A percentile compares a stretch with the other conserved stretches of the same genome.
phyloP scores from a whole-genome alignment of 2,888 invertebrate genomes.

The Lycaena phlaeas region DNA sequence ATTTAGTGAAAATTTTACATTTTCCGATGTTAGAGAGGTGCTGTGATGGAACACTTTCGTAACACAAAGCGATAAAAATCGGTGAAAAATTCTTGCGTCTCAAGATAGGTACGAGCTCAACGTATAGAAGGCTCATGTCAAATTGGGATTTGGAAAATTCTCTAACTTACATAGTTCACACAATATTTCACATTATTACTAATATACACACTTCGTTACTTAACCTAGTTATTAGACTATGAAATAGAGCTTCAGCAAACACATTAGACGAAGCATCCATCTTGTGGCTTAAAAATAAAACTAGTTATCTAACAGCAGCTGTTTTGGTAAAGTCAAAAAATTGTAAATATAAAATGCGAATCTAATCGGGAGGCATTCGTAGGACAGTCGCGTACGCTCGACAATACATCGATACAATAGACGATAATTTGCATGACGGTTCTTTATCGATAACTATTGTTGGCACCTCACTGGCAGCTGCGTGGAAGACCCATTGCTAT shows the following conservation, averaged over 20 bases:
- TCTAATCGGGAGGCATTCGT: slow-evolving; percentile 47
- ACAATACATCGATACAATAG: slow-evolving; percentile 58
- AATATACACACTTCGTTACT: not conserved
- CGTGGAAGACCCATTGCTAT: slow-evolving; percentile 20
- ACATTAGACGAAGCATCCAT: not conserved
- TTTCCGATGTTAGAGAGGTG: too few relatives aligned
- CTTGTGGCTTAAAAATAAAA: not conserved
- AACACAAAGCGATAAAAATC: too few relatives aligned
- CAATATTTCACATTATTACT: too few relatives aligned
- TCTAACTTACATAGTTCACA: too few relatives aligned
- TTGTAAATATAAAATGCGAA: slow-evolving; percentile 45
- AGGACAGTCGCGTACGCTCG: slow-evolving; percentile 48
- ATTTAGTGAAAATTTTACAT: too few relatives aligned
- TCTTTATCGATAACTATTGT: slow-evolving; percentile 59
- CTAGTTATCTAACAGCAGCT: slow-evolving; percentile 34
- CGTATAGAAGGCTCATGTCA: too few relatives aligned
- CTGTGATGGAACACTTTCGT: too few relatives aligned
- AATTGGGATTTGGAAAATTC: too few relatives aligned
- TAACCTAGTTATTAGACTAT: not conserved
- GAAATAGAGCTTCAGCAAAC: not conserved
- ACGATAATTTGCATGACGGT: slow-evolving; percentile 69
- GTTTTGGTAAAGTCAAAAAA: slow-evolving; percentile 37
- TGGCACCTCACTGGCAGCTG: slow-evolving; percentile 52
- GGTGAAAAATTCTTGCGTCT: too few relatives aligned
- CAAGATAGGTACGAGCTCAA: too few relatives aligned